A percentile compares a stretch with the other conserved stretches of the same genome.
These are phyloP conservation scores for Nemoura dubitans DNA, from an alignment of 2,888 invertebrate species.

Conservation along the genomic window DNA sequence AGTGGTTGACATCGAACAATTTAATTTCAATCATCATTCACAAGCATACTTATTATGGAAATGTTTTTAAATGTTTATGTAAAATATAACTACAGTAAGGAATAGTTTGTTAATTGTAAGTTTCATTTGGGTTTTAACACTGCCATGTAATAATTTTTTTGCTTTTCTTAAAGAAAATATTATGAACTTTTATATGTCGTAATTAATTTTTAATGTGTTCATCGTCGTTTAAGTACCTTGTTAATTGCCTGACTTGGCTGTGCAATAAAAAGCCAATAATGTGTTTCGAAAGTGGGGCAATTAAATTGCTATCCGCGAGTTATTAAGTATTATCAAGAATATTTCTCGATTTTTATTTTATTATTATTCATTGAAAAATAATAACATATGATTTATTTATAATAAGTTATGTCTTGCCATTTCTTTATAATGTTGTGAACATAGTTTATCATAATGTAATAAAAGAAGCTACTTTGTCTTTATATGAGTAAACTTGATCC, in stretches of 20 bases:
- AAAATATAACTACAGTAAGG: background rate
- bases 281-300: constrained; percentile 31
- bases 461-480: background rate
- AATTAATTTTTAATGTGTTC: constrained; percentile 39
- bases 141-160: constrained; percentile 37
- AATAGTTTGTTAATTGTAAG: background rate
- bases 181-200: constrained; percentile 15
- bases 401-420: constrained; percentile 5
- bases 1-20: background rate
- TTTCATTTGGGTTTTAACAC: constrained; percentile 25
- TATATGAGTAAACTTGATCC: background rate
- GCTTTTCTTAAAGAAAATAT: constrained; percentile 29
- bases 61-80: background rate
- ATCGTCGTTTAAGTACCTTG: constrained; percentile 23
- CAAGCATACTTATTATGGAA: background rate
- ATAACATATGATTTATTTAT: constrained; percentile 35
- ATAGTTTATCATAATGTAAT: constrained; percentile 12
- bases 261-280: constrained; percentile 37
- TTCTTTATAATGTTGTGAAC: constrained; percentile 12
- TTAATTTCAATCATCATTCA: background rate
- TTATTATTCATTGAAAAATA: constrained; percentile 21
- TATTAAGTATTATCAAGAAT: constrained; percentile 41
- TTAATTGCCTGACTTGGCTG: constrained; percentile 39
- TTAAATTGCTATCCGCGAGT: constrained; percentile 32
- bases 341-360: constrained; percentile 39